A percentile compares a stretch with the other conserved stretches of the same genome.
phyloP scores from a whole-genome alignment of 23 tunicate genomes.

The Halocynthia roretzi region DNA sequence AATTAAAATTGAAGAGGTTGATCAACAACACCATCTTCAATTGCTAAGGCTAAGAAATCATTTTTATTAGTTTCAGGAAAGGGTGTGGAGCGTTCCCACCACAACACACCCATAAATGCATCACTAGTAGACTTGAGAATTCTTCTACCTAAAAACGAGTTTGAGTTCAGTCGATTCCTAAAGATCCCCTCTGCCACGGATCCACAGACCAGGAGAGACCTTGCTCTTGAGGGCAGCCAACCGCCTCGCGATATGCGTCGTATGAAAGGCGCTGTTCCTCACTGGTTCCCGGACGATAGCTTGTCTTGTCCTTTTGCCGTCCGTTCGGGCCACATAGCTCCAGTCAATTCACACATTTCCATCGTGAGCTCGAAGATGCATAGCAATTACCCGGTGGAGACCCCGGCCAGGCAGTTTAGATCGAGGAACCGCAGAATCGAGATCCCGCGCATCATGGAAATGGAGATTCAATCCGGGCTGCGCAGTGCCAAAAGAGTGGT shows the following conservation, averaged over 20 bases:
- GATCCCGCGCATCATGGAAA: conserved; percentile 23
- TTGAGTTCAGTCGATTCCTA: neutral
- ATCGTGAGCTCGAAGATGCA: neutral
- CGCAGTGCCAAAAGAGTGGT: conserved; percentile 33
- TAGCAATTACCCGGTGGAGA: neutral
- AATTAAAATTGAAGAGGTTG: too few species aligned
- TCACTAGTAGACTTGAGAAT: neutral
- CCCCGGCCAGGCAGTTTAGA: neutral
- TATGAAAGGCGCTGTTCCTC: neutral
- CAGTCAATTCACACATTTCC: conserved; percentile 25
- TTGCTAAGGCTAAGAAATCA: neutral
- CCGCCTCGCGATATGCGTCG: conserved; percentile 19
- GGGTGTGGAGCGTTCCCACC: neutral
- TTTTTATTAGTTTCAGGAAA: neutral
- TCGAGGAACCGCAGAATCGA: neutral
- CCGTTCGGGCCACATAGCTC: conserved; percentile 26
- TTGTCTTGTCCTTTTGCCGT: conserved; percentile 38
- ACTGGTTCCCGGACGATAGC: conserved; percentile 38
- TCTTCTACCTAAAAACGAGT: neutral
- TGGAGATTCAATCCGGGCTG: conserved; percentile 47
- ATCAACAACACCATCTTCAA: neutral
- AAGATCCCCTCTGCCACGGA: neutral
- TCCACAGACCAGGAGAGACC: neutral
- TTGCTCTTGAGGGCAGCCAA: conserved; percentile 1
- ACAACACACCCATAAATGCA: neutral